Evolutionary conservation across 2,888 invertebrate species (phyloP).

Genomic region (Anaspis maculata): DNA sequence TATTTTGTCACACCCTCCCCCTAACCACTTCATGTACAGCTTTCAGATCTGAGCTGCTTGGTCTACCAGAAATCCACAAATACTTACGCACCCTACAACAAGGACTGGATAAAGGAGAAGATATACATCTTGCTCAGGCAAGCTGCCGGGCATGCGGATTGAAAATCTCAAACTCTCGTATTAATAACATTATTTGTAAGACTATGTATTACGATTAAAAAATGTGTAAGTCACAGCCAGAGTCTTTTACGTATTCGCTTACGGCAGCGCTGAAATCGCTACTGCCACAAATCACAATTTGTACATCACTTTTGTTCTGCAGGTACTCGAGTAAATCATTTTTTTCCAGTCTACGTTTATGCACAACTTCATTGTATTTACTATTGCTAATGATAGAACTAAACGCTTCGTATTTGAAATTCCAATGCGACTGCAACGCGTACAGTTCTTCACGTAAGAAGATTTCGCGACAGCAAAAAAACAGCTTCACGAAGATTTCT

Average conservation of each 20-base stretch:
- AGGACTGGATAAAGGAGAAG: slow-evolving; percentile 99
- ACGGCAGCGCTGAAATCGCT: slow-evolving; percentile 48
- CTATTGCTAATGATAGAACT: too few species aligned
- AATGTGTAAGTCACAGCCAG: too few species aligned
- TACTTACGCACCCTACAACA: slow-evolving; percentile 96
- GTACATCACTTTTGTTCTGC: slow-evolving; percentile 34
- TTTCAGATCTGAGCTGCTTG: slow-evolving; percentile 90
- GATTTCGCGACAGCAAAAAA: slow-evolving; percentile 56
- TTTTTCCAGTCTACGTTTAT: slow-evolving; percentile 35
- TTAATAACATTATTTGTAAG: slow-evolving; percentile 3
- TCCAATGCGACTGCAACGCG: slow-evolving; percentile 58
- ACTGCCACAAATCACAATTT: slow-evolving; percentile 57
- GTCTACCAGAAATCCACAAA: slow-evolving; percentile 94
- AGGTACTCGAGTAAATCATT: slow-evolving; percentile 37
- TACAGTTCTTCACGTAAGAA: slow-evolving; percentile 55
- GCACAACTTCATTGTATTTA: slow-evolving; percentile 50
- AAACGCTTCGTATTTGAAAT: slow-evolving; percentile 59
- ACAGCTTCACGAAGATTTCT: slow-evolving; percentile 53
- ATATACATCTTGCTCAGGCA: slow-evolving; percentile 91
- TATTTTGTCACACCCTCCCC: slow-evolving; percentile 1
- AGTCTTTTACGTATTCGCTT: slow-evolving; percentile 30
- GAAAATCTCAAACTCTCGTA: slow-evolving; percentile 4
- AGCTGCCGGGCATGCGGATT: slow-evolving; percentile 57
- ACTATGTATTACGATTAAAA: neutral
- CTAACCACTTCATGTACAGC: slow-evolving; percentile 37